phyloP scores from a whole-genome alignment of 2,113 vertebrate species.

The Sitta europaea region DNA sequence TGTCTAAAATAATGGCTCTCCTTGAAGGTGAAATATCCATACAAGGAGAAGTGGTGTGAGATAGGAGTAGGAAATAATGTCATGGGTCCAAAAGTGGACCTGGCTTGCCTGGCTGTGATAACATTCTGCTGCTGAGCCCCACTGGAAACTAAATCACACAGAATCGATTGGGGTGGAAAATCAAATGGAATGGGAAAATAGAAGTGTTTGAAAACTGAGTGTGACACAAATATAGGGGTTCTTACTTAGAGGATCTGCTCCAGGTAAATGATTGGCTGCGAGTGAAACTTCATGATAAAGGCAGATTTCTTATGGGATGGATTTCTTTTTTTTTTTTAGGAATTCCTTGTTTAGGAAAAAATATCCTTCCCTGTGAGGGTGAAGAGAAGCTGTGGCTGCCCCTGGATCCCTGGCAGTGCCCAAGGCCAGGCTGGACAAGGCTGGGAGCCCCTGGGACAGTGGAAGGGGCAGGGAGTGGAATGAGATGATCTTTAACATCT shows the following conservation, averaged over 20 bases:
- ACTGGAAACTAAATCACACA: not conserved
- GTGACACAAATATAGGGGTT: not conserved
- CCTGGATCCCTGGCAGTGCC: not conserved
- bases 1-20: not conserved
- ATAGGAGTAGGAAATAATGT: not conserved
- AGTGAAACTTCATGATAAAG: not conserved
- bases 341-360: not conserved
- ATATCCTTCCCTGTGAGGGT: no score
- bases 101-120: not conserved
- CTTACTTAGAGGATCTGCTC: not conserved
- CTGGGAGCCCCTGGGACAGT: not conserved
- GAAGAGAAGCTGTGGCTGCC: fast-evolving
- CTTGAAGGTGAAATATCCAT: not conserved
- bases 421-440: fast-evolving
- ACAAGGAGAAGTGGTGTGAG: not conserved
- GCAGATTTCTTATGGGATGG: not conserved
- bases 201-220: not conserved
- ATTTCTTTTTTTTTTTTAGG: not conserved
- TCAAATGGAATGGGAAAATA: not conserved
- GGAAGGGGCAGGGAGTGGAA: not conserved
- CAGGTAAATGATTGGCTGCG: not conserved
- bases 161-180: not conserved
- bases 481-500: fast-evolving
- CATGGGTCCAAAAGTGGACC: not conserved
- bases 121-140: not conserved